Conservation (phyloP, 2,113 vertebrate species). For the Salvator merianae region DNA sequence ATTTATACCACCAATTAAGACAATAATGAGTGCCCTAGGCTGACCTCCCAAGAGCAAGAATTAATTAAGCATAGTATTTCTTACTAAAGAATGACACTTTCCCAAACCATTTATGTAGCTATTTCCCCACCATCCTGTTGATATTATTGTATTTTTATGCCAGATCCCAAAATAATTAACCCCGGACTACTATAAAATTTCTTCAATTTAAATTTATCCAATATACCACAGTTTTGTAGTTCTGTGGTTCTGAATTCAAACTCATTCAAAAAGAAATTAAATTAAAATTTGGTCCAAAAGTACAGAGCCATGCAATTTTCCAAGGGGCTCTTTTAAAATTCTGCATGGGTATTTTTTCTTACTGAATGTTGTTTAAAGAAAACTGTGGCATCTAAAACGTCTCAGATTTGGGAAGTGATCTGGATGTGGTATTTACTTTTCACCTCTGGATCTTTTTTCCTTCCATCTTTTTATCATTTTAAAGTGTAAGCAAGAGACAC, state of each 20-base stretch:
- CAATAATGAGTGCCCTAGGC: slow-evolving; percentile 79
- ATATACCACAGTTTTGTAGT: background rate
- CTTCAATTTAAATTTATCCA: slow-evolving; percentile 35
- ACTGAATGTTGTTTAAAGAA: background rate
- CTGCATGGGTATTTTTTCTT: background rate
- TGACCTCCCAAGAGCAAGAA: slow-evolving; percentile 81
- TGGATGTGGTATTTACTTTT: background rate
- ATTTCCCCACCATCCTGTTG: slow-evolving; percentile 55
- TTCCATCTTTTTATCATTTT: background rate
- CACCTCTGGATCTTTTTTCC: background rate
- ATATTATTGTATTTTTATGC: slow-evolving; percentile 35
- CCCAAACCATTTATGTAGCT: slow-evolving; percentile 64
- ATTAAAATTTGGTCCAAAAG: background rate
- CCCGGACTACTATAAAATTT: background rate
- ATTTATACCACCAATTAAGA: slow-evolving; percentile 83
- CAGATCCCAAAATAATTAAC: slow-evolving; percentile 44
- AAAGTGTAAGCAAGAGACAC: background rate
- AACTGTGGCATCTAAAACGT: background rate
- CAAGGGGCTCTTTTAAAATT: too few relatives aligned
- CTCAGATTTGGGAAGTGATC: background rate
- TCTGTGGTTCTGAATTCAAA: background rate
- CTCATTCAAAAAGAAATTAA: background rate
- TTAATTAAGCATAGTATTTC: slow-evolving; percentile 84
- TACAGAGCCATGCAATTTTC: background rate
- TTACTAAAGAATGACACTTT: slow-evolving; percentile 77